Percentiles rank a stretch among this genome's conserved stretches.
phyloP scores from a whole-genome alignment of 2,113 vertebrate species.

The Strigops habroptila region DNA sequence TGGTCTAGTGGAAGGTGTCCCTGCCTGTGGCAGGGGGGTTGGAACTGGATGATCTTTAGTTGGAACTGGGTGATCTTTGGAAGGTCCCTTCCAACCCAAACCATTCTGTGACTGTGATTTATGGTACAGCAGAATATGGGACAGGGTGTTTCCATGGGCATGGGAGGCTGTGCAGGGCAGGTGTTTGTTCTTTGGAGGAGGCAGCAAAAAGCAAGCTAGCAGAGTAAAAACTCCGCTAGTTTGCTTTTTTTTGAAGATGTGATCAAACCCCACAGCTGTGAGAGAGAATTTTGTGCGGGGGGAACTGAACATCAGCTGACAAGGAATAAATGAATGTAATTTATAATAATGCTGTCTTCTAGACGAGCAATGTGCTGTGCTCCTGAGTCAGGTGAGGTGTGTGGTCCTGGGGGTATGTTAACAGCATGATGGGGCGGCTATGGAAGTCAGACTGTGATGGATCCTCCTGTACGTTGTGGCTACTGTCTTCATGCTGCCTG shows the following conservation, averaged over 20 bases:
- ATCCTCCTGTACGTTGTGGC: not conserved
- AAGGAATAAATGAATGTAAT: not conserved
- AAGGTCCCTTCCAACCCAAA: not conserved
- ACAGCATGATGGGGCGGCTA: accelerated
- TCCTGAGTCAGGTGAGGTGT: not conserved
- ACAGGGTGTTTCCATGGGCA: accelerated
- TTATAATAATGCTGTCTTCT: not conserved
- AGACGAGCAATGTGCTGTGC: not conserved
- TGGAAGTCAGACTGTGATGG: not conserved
- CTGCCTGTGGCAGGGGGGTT: not conserved
- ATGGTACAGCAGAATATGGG: accelerated
- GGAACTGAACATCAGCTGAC: not conserved
- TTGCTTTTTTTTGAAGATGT: too few species aligned
- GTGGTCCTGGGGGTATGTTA: not conserved
- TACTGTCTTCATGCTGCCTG: accelerated
- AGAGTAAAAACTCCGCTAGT: not conserved
- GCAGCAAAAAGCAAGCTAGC: not conserved
- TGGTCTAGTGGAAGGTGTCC: not conserved
- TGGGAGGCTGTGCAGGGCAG: not conserved
- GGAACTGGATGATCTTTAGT: not conserved
- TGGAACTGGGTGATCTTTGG: not conserved
- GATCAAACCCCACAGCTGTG: not conserved
- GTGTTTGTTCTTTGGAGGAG: not conserved
- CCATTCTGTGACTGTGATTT: not conserved
- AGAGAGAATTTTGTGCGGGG: accelerated